Percentiles rank a stretch among this genome's conserved stretches.
These are phyloP conservation scores for Drosophila insularis DNA, from an alignment of 1,140 invertebrate genomes.

Conservation along the genomic window DNA sequence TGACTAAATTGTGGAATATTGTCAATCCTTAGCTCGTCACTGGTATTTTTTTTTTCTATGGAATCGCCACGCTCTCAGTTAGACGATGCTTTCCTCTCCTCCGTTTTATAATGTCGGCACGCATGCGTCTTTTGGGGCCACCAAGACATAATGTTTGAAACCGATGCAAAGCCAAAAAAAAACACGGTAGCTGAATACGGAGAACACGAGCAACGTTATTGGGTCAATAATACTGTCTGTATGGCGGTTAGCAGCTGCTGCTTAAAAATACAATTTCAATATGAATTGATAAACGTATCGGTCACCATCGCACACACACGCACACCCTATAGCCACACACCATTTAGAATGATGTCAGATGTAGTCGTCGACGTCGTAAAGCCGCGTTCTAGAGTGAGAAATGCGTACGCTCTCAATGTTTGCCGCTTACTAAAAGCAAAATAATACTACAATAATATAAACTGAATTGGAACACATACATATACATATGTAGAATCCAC, in stretches of 20 bases:
- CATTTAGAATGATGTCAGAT: constrained; percentile 39
- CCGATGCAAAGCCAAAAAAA: neutral
- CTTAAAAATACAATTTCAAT: neutral
- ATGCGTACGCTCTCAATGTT: constrained; percentile 73
- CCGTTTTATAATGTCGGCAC: neutral
- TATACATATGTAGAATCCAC: neutral
- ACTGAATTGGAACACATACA: constrained; percentile 19
- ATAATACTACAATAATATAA: constrained; percentile 33
- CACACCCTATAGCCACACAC: constrained; percentile 12
- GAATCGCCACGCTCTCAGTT: neutral
- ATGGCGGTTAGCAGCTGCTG: neutral
- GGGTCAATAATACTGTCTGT: constrained; percentile 6
- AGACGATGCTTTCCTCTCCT: neutral
- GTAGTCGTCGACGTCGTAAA: constrained; percentile 16
- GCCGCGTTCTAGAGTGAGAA: constrained; percentile 35
- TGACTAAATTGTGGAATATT: constrained; percentile 17
- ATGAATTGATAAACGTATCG: constrained; percentile 31
- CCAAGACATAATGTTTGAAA: constrained; percentile 7
- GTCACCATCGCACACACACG: neutral
- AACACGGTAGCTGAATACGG: no score
- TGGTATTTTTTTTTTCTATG: neutral
- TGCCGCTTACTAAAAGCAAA: constrained; percentile 62
- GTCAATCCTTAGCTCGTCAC: neutral
- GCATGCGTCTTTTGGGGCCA: constrained; percentile 2
- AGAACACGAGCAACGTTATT: neutral